A percentile compares a stretch with the other conserved stretches of the same genome.
phyloP scores from a whole-genome alignment of 2,113 vertebrate species.

The Fulmarus glacialis region DNA sequence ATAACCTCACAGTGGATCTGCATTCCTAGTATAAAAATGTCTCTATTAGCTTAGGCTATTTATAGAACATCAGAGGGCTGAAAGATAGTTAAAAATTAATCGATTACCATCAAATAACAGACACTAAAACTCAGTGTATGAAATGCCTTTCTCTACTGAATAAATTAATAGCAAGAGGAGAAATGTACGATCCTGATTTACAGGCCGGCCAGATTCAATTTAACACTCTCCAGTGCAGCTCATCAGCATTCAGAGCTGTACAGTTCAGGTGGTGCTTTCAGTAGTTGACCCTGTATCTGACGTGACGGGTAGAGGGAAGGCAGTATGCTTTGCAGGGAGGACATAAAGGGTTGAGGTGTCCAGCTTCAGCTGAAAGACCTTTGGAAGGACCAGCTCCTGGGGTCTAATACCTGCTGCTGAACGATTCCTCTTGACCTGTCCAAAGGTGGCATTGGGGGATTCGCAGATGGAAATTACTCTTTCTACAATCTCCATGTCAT shows the following conservation, averaged over 20 bases:
- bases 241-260: background rate
- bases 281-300: background rate
- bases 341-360: background rate
- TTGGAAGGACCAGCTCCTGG: background rate
- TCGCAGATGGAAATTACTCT: background rate
- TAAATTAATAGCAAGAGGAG: background rate
- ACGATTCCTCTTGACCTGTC: background rate
- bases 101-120: conserved; percentile 65
- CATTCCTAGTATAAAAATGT: conserved; percentile 57
- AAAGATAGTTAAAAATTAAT: conserved; percentile 69
- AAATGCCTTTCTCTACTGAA: conserved; percentile 27
- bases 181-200: background rate
- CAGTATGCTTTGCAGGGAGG: background rate
- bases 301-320: background rate
- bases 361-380: background rate
- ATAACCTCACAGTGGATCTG: conserved; percentile 49
- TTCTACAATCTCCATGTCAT: background rate
- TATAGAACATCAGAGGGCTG: conserved; percentile 65
- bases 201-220: background rate
- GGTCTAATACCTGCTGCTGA: background rate
- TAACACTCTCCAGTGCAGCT: background rate
- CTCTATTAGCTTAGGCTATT: conserved; percentile 71
- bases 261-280: background rate
- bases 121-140: conserved; percentile 13
- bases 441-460: background rate